Evolutionary conservation across 2,797 vertebrate species (phyloP).

Genomic region (Enteromius afrohamiltoni): DNA sequence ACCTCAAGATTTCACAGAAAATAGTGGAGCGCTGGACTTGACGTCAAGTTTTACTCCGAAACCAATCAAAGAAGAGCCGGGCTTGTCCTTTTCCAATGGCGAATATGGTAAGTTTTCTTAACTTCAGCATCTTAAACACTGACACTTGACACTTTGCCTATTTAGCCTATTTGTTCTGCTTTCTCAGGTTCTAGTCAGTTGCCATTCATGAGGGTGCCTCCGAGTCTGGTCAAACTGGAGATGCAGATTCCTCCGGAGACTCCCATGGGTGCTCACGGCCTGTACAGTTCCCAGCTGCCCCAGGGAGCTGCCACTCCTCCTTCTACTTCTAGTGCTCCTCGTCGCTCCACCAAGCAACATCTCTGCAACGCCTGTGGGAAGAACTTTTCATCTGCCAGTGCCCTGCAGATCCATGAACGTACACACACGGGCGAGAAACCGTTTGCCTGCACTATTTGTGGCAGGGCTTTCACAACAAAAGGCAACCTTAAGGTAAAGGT

Average conservation of each 20-base stretch:
- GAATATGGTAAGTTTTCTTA: slow-evolving; percentile 79
- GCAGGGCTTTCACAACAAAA: slow-evolving; percentile 96
- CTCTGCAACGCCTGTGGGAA: slow-evolving; percentile 89
- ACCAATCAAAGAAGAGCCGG: slow-evolving; percentile 85
- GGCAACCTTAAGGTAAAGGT: slow-evolving; percentile 92
- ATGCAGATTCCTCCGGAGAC: slow-evolving; percentile 85
- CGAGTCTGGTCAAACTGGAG: slow-evolving; percentile 89
- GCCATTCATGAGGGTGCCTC: slow-evolving; percentile 84
- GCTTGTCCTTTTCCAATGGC: slow-evolving; percentile 78
- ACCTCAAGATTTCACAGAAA: slow-evolving; percentile 76
- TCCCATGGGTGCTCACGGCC: slow-evolving; percentile 73
- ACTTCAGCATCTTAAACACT: background rate
- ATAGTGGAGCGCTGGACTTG: slow-evolving; percentile 88
- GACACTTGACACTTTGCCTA: background rate
- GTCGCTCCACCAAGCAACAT: slow-evolving; percentile 91
- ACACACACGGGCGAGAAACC: slow-evolving; percentile 98
- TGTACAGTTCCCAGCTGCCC: slow-evolving; percentile 81
- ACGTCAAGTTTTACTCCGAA: slow-evolving; percentile 82
- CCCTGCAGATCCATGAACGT: slow-evolving; percentile 96
- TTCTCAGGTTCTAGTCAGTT: slow-evolving; percentile 80
- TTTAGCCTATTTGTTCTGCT: background rate
- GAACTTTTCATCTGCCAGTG: slow-evolving; percentile 97
- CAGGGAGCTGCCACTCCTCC: slow-evolving; percentile 80
- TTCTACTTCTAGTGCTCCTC: slow-evolving; percentile 74
- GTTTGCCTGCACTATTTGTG: slow-evolving; percentile 94